phyloP scores from a whole-genome alignment of 2,113 vertebrate genomes.

The Caranx melampygus region DNA sequence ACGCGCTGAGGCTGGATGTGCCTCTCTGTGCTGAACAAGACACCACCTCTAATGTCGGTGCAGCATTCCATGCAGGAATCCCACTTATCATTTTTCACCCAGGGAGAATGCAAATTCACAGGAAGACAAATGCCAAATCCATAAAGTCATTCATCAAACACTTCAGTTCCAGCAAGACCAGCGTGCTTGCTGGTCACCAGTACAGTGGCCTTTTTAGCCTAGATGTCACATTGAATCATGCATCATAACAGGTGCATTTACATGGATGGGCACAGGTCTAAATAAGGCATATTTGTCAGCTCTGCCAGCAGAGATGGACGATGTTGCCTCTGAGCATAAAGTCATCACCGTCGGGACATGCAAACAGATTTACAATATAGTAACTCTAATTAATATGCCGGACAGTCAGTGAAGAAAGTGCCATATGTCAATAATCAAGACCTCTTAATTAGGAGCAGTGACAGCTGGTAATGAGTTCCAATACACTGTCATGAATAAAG shows the following conservation, averaged over 20 bases:
- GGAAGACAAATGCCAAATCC: conserved; percentile 77
- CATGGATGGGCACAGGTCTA: conserved; percentile 31
- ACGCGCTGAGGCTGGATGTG: conserved; percentile 3
- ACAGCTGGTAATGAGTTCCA: conserved; percentile 74
- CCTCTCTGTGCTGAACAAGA: conserved; percentile 24
- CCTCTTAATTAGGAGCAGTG: conserved; percentile 76
- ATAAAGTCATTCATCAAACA: conserved; percentile 75
- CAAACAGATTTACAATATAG: conserved; percentile 62
- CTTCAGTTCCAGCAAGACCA: conserved; percentile 47
- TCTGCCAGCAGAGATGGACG: conserved; percentile 14
- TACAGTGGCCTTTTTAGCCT: conserved; percentile 66
- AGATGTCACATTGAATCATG: conserved; percentile 54
- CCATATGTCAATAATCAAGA: conserved; percentile 81
- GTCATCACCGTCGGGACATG: conserved; percentile 33
- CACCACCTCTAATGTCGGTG: conserved; percentile 29
- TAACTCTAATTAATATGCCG: conserved; percentile 67
- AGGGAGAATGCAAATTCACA: conserved; percentile 65
- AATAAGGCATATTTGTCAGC: conserved; percentile 32
- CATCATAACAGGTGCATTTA: conserved; percentile 49
- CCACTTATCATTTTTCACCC: conserved; percentile 42
- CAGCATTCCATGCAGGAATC: conserved; percentile 32
- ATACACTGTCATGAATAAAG: conserved; percentile 63
- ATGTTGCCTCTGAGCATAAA: conserved; percentile 39
- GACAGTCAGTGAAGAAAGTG: conserved; percentile 69
- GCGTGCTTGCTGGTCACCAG: conserved; percentile 46